Conservation (phyloP, 64 coral and sea anemone species). For the Montipora sp. region DNA sequence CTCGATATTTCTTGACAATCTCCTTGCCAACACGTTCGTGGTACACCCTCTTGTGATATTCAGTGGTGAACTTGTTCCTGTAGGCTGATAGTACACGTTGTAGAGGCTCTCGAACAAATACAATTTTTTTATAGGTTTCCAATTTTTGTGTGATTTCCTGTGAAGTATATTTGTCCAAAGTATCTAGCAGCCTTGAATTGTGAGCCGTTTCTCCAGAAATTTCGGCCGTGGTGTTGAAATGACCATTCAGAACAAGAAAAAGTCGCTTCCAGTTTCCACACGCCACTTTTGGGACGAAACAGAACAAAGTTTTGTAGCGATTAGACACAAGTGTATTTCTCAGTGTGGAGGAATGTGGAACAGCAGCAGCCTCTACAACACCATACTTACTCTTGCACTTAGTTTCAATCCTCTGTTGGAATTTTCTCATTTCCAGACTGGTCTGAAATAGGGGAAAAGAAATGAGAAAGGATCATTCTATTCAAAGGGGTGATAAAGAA, state of each 20-base stretch:
- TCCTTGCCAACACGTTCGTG: background rate
- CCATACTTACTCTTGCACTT: background rate
- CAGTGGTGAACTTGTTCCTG: slow-evolving; percentile 61
- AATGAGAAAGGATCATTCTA: background rate
- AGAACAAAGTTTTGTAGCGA: slow-evolving; percentile 15
- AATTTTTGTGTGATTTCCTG: slow-evolving; percentile 34
- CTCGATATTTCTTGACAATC: background rate
- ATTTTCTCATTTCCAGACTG: background rate
- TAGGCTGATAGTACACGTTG: slow-evolving; percentile 84
- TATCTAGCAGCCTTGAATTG: background rate
- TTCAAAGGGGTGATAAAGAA: no score
- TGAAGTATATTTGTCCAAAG: background rate
- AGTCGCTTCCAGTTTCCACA: slow-evolving; percentile 46
- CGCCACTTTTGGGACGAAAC: slow-evolving; percentile 61
- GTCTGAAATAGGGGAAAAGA: background rate
- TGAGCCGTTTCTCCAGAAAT: background rate
- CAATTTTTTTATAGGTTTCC: slow-evolving; percentile 75
- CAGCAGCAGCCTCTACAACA: background rate
- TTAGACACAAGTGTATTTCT: slow-evolving; percentile 10
- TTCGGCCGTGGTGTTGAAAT: background rate
- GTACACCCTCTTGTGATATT: background rate
- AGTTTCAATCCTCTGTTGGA: background rate
- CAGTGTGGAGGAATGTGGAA: background rate
- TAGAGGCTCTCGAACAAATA: slow-evolving; percentile 85
- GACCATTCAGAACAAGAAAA: slow-evolving; percentile 9